Conservation (phyloP, 2,113 vertebrate species). For the Arvicanthis niloticus region DNA sequence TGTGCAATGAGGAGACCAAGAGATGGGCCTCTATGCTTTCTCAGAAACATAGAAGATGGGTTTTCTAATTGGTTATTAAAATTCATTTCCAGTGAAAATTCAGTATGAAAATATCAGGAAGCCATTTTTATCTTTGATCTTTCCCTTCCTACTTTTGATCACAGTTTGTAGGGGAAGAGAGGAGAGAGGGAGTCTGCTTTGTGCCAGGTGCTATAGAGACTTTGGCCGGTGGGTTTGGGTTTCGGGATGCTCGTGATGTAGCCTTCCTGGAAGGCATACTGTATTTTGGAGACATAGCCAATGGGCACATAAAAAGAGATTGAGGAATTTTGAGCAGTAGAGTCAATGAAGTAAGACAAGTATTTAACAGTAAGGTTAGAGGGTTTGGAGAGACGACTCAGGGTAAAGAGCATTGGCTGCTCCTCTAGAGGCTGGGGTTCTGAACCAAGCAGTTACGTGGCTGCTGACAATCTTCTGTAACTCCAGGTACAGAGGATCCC, state of each 20-base stretch:
- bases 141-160: not conserved
- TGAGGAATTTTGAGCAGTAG: not conserved
- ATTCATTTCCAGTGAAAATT: conserved; percentile 3
- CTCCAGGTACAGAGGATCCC: not conserved
- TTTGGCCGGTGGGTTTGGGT: not conserved
- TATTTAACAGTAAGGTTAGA: not conserved
- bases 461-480: not conserved
- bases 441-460: accelerated
- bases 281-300: not conserved
- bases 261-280: not conserved
- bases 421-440: not conserved
- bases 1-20: not conserved
- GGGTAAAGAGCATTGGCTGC: not conserved
- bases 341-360: not conserved
- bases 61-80: not conserved
- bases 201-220: not conserved
- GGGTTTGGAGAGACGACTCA: not conserved
- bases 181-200: not conserved
- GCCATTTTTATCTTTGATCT: not conserved
- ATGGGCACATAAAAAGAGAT: not conserved
- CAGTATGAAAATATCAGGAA: not conserved
- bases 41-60: not conserved
- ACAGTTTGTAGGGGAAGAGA: not conserved
- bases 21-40: not conserved
- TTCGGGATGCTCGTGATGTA: not conserved